Base-by-base conservation (phyloP, 1,140 invertebrate species). In the Sitodiplosis mosellana region DNA sequence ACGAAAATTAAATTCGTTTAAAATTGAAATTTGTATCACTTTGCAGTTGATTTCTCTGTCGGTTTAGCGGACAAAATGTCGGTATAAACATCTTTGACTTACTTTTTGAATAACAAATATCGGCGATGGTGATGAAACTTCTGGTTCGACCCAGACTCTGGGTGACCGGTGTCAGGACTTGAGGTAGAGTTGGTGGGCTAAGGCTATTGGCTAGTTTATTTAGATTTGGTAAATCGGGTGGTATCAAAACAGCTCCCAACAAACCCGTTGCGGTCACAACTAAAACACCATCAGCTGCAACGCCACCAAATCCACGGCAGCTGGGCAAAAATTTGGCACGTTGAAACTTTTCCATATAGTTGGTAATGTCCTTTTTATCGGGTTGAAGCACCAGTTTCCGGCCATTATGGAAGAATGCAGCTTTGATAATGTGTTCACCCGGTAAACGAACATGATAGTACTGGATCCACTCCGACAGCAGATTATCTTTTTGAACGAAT, bases 271-370 rank as follows among this genome's bases (percentile, higher is more conserved):
- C 78, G 2, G 87, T 86, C 18, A 94, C 73, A 21, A 87, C 69
- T 27, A 89, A 62, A 55, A 78, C 85, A 0, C 91, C 90, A 59
- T 84, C 83, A 17, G 79, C 69, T 7, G 86, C 77, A 51, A 80
- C 75, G 19, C 85, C 82, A 1, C 87, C 91, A 67, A 92, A 91
- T 54, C 86, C 80, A 57, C 81, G 76, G 0, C 93, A 75, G 0
- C 86, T 86, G 42, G 88, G 84, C 11, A 75, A 72, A 57, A 84
- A 81, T 47, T 79, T 72, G 12, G 80, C 59, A 58, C 84, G 70
- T 54, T 76, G 78, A 58, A 91, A 90, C 62, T 90, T 91, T 37
- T 94, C 91, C 46, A 71, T 76, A 59, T 91, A 92, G 10, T 79
- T 74, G 3, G 74, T 64, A 52, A 72, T 78, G 52, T 92, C 86